A percentile compares a stretch with the other conserved stretches of the same genome.
Evolutionary conservation across 2,797 vertebrate genomes (phyloP).

Genomic region (Antennarius maculatus): DNA sequence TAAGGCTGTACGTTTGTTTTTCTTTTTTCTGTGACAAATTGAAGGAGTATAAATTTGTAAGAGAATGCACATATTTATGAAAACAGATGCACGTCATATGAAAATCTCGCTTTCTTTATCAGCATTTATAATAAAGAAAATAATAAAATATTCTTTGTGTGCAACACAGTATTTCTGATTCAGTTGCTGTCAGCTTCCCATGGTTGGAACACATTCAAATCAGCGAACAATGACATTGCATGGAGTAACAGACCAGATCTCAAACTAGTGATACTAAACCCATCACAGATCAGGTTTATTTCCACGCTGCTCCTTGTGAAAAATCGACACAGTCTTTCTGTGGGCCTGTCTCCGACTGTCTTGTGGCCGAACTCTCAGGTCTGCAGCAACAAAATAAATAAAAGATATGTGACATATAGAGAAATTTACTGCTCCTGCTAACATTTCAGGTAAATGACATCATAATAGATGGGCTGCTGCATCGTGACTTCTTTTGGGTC

Average conservation of each 20-base stretch:
- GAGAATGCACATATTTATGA: no score
- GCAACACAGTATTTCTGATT: no score
- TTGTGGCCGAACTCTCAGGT: background rate
- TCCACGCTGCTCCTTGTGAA: background rate
- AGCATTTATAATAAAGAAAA: no score
- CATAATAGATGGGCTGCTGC: background rate
- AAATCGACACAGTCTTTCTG: background rate
- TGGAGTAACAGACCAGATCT: background rate
- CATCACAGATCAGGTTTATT: background rate
- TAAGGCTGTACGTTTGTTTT: no score
- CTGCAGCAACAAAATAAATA: background rate
- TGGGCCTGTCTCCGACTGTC: background rate
- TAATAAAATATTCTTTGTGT: no score
- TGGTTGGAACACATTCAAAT: background rate
- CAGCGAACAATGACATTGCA: background rate
- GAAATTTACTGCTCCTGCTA: background rate
- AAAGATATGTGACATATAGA: constrained; percentile 5
- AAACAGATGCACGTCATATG: no score
- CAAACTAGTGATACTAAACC: background rate
- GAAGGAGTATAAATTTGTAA: no score
- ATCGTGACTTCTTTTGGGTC: background rate
- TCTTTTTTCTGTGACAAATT: no score
- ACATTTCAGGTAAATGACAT: constrained; percentile 3
- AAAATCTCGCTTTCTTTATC: background rate
- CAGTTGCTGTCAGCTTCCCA: background rate